phyloP scores from a whole-genome alignment of 2,888 invertebrate genomes.

The Pyrochroa serraticornis region DNA sequence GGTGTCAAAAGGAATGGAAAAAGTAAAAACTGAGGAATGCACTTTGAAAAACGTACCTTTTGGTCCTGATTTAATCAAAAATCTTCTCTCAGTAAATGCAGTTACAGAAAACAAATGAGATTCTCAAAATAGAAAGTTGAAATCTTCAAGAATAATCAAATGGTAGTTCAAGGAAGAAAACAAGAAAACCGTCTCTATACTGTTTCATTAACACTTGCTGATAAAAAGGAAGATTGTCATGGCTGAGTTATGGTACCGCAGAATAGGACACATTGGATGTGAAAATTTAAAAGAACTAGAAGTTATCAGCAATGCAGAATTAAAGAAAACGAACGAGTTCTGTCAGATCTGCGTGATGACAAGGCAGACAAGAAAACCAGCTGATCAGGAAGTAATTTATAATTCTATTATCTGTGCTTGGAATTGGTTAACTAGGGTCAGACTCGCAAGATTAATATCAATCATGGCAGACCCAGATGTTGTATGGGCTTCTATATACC shows the following conservation, averaged over 20 bases:
- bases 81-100: slow-evolving; percentile 41
- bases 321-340: slow-evolving; percentile 32
- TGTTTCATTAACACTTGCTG: slow-evolving; percentile 10
- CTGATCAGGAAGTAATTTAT: too few relatives aligned
- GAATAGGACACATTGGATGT: slow-evolving; percentile 16
- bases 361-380: slow-evolving; percentile 50
- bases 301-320: not conserved
- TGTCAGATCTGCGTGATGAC: slow-evolving; percentile 51
- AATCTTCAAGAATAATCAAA: slow-evolving; percentile 30
- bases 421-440: too few relatives aligned
- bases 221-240: slow-evolving; percentile 6
- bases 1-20: too few relatives aligned
- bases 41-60: too few relatives aligned
- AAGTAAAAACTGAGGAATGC: too few relatives aligned
- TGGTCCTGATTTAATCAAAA: slow-evolving; percentile 42
- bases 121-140: slow-evolving; percentile 34
- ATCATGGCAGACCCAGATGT: too few relatives aligned
- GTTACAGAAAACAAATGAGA: slow-evolving; percentile 40
- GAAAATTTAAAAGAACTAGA: slow-evolving; percentile 16
- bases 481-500: too few relatives aligned
- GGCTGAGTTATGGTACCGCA: slow-evolving; percentile 8
- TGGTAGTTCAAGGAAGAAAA: slow-evolving; percentile 31
- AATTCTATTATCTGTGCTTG: too few relatives aligned
- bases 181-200: slow-evolving; percentile 25
- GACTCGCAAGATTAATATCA: too few relatives aligned